Conservation (phyloP, 1,140 invertebrate genomes). For the Rhopalosiphum maidis region DNA sequence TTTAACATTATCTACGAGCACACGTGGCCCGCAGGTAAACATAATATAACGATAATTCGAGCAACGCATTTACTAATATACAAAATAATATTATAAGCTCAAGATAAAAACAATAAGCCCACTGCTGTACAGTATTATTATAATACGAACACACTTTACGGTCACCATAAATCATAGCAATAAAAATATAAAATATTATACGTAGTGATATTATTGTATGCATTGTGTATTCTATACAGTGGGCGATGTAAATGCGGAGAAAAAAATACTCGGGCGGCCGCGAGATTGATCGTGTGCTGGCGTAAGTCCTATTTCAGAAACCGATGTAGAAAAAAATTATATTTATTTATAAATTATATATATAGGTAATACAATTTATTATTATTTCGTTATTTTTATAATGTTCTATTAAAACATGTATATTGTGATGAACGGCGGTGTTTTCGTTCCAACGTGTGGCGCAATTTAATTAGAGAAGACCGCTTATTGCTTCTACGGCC, state of each 20-base stretch:
- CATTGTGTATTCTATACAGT: neutral
- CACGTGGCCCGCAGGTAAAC: slow-evolving; percentile 2
- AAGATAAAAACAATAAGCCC: neutral
- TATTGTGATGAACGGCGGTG: neutral
- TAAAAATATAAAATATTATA: neutral
- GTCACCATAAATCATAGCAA: neutral
- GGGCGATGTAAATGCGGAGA: neutral
- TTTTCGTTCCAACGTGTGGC: neutral
- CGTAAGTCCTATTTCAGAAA: neutral
- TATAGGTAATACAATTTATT: neutral
- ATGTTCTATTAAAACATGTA: no score
- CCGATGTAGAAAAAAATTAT: neutral
- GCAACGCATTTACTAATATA: neutral
- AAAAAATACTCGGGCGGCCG: neutral
- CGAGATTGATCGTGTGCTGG: slow-evolving; percentile 5
- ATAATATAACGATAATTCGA: slow-evolving; percentile 2
- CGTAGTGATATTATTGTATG: neutral
- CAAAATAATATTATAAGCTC: neutral
- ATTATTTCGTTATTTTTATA: neutral
- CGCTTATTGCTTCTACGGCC: neutral
- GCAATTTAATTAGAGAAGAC: neutral
- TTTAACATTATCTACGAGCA: slow-evolving; percentile 11
- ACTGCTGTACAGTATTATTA: neutral
- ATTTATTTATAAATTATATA: no score
- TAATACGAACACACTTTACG: neutral